Evolutionary conservation across 2,888 invertebrate genomes (phyloP), one percentile per base, ranked within the genome.

Genomic region (Tortricodes alternella): DNA sequence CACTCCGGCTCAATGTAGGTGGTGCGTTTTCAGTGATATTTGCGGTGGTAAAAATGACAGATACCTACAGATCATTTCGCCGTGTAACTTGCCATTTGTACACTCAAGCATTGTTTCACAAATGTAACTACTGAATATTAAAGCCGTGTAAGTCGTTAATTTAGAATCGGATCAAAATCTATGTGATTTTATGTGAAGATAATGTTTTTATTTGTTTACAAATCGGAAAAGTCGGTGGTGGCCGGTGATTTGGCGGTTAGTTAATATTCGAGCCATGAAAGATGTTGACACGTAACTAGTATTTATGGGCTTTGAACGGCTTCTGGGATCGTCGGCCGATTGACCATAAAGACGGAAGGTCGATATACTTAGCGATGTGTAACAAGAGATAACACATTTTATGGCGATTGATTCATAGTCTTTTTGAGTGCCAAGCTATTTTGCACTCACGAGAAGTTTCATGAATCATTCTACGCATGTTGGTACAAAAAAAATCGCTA

Each of bases 281-380:
- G 55, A 41, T 46, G 41, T 60, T 60, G 57, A 51, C 56, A 63
- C 66, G 61, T 71, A 64, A 68, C 63, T 66, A 63, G 53, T 67
- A 63, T 83, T 83, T 84, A 83, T 75, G 62, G 69, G 59, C 68
- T 73, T 71, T 68, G 61, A 53, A 62, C 59, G 58, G 59, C 61
- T 62, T 64, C 64, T 61, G 64, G 68, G 64, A 66, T 65, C 67
- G 59, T 44, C 65, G 70, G 77, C 72, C 77, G 80, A 80, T 72
- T 64, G 55, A 65, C 69, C 65, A 77, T 80, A 78, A 83, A 82
- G 72, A 44, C 18, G 66, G 76, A 80, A 84, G 85, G 83, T 82
- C 80, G 80, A 76, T 68, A 76, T 73, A 70, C 78, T 73, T 58
- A 57, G 59, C 65, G 65, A 67, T 70, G 70, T 67, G 66, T 67